Evolutionary conservation across 2,888 invertebrate species (phyloP).

Genomic region (Keiferia lycopersicella): DNA sequence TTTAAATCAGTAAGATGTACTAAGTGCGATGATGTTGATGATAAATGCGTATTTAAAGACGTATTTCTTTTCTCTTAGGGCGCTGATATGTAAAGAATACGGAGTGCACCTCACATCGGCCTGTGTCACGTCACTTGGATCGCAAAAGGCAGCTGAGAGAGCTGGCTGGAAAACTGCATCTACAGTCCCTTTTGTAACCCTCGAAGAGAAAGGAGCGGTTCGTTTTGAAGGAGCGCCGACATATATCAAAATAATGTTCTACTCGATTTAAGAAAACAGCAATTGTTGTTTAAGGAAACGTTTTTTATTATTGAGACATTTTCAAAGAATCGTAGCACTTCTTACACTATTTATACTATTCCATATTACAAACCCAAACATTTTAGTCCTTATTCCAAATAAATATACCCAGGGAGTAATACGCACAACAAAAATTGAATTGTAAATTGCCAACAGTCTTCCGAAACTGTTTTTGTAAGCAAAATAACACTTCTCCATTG

Average conservation of each 20-base stretch:
- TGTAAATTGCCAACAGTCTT: background rate
- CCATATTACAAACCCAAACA: no score
- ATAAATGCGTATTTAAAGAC: background rate
- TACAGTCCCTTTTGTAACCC: constrained; percentile 38
- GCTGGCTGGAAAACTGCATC: constrained; percentile 43
- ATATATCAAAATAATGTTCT: constrained; percentile 44
- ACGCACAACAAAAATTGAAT: background rate
- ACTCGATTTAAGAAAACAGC: background rate
- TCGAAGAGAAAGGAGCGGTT: constrained; percentile 37
- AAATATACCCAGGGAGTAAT: background rate
- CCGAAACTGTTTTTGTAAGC: background rate
- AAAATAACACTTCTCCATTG: background rate
- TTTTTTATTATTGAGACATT: no score
- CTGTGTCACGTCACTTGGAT: constrained; percentile 43
- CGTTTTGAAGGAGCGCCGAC: constrained; percentile 39
- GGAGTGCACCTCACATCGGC: constrained; percentile 43
- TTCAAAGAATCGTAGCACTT: no score
- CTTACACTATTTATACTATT: no score
- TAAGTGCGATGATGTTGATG: background rate
- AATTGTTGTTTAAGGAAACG: background rate
- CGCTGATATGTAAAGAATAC: constrained; percentile 43
- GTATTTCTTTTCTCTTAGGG: constrained; percentile 34
- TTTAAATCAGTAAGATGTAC: no score
- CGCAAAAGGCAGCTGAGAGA: constrained; percentile 43
- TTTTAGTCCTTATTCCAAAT: background rate